Conservation (phyloP, 2,888 invertebrate genomes). For the Ashinkailepas kermadecensis region DNA sequence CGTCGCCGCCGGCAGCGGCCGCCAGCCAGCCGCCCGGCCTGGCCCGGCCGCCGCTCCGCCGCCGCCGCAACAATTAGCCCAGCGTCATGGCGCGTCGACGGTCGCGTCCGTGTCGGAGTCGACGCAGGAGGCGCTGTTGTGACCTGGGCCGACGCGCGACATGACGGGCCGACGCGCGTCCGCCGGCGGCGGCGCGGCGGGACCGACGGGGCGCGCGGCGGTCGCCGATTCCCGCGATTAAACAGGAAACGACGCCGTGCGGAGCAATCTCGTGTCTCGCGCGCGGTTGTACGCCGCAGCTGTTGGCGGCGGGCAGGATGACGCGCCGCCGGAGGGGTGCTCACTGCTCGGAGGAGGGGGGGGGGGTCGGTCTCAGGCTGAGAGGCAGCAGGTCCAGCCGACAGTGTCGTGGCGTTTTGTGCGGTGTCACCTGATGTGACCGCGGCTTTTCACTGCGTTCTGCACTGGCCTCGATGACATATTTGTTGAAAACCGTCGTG, state of each 20-base stretch:
- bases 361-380: too few species aligned
- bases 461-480: too few species aligned
- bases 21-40: background rate
- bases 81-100: background rate
- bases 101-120: background rate
- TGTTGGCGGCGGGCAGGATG: background rate
- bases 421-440: too few species aligned
- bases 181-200: background rate
- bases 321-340: background rate
- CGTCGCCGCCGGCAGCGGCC: background rate
- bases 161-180: background rate
- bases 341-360: too few species aligned
- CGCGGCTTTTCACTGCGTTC: too few species aligned
- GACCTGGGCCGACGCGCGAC: background rate
- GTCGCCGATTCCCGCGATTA: background rate
- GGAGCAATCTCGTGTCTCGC: background rate
- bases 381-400: too few species aligned
- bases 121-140: background rate
- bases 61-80: too few species aligned
- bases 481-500: too few species aligned
- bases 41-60: too few species aligned
- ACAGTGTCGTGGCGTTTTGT: too few species aligned
- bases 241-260: background rate
- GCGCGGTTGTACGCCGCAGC: background rate
- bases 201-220: background rate